These are phyloP conservation scores for Xenopus tropicalis DNA, from an alignment of 2,113 vertebrate species.

Conservation along the genomic window UCB_Xtro_10.0 CM004451.2:35043001-35043500, in stretches of 20 bases:
- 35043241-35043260: constrained; percentile 4
- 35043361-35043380: neutral
- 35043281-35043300: neutral
- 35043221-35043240: constrained; percentile 22
- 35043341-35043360: neutral
- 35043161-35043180: constrained; percentile 15
- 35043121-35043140: neutral
- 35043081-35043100: too few relatives aligned
- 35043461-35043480: too few relatives aligned
- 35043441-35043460: too few relatives aligned
- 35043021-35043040: too few relatives aligned
- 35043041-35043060: too few relatives aligned
- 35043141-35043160: constrained; percentile 1
- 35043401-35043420: neutral
- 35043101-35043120: neutral
- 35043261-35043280: constrained; percentile 4
- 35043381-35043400: too few relatives aligned
- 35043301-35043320: constrained; percentile 9
- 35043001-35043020: too few relatives aligned
- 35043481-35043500: too few relatives aligned
- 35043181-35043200: neutral
- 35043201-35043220: constrained; percentile 12
- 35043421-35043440: neutral
- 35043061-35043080: too few relatives aligned
- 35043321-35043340: neutral